These are phyloP conservation scores for Phymanthus crucifer DNA, from an alignment of 92 coral and sea anemone genomes.

Conservation along the genomic window DNA sequence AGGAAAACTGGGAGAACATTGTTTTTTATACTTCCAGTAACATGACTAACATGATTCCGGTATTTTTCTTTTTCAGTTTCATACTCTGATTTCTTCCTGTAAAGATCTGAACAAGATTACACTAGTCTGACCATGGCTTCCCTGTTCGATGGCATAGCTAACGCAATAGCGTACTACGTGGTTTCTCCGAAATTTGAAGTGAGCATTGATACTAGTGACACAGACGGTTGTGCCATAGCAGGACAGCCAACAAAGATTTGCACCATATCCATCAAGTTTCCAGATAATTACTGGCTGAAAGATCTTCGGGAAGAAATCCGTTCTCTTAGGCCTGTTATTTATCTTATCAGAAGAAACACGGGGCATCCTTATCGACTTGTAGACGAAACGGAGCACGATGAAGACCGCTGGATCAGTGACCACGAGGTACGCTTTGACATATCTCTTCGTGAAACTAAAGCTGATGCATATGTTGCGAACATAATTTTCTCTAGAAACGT, in stretches of 20 bases:
- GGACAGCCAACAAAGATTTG: background rate
- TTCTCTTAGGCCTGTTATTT: background rate
- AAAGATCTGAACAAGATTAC: too few relatives aligned
- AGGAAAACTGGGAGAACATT: too few relatives aligned
- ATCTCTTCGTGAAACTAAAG: background rate
- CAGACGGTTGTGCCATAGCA: background rate
- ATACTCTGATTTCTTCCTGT: too few relatives aligned
- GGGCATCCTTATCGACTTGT: background rate
- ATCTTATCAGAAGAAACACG: background rate
- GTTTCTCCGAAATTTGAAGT: background rate
- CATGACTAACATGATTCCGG: too few relatives aligned
- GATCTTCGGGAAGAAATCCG: background rate
- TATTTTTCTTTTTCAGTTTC: too few relatives aligned
- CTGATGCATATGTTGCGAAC: background rate
- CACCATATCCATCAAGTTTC: background rate
- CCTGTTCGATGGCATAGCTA: too few relatives aligned
- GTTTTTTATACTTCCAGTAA: too few relatives aligned
- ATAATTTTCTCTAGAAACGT: too few relatives aligned
- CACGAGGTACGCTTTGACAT: background rate
- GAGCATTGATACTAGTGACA: background rate
- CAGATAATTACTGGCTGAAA: background rate
- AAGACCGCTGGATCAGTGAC: background rate
- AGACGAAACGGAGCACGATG: background rate
- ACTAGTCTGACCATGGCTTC: too few relatives aligned
- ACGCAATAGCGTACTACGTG: background rate